phyloP scores from a whole-genome alignment of 2,888 invertebrate species.

The Euzophera pinguis region DNA sequence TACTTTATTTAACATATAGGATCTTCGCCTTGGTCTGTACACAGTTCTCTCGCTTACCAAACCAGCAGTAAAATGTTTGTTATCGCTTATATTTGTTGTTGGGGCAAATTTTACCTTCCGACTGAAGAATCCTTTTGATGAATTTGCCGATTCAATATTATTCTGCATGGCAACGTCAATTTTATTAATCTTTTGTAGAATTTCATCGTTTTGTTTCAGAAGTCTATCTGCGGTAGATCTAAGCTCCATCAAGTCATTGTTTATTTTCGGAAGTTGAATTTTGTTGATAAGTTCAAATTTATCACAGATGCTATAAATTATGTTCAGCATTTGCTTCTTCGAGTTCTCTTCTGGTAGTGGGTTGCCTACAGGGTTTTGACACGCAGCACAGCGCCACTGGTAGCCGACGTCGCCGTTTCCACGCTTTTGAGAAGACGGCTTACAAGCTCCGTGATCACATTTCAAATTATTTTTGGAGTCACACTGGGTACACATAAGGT shows the following conservation, averaged over 20 bases:
- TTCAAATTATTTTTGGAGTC: slow-evolving; percentile 28
- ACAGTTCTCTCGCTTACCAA: slow-evolving; percentile 34
- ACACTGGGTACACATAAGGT: slow-evolving; percentile 41
- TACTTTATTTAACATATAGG: slow-evolving; percentile 45
- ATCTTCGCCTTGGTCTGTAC: slow-evolving; percentile 40
- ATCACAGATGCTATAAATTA: slow-evolving; percentile 42
- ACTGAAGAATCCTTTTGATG: slow-evolving; percentile 31
- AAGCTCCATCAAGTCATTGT: slow-evolving; percentile 46
- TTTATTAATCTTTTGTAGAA: slow-evolving; percentile 44
- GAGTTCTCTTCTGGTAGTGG: slow-evolving; percentile 19
- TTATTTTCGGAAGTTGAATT: slow-evolving; percentile 59
- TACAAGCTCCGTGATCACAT: background rate
- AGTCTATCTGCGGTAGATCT: slow-evolving; percentile 47
- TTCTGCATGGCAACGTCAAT: slow-evolving; percentile 22
- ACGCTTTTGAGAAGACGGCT: background rate
- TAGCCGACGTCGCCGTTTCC: slow-evolving; percentile 45
- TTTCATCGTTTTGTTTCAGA: slow-evolving; percentile 50
- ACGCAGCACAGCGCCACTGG: slow-evolving; percentile 53
- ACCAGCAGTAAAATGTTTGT: slow-evolving; percentile 27
- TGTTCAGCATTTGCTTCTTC: slow-evolving; percentile 25
- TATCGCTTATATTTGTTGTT: slow-evolving; percentile 22
- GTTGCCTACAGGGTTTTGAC: slow-evolving; percentile 37
- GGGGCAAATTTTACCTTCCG: slow-evolving; percentile 33
- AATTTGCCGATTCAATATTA: background rate
- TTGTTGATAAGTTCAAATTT: slow-evolving; percentile 62